A percentile compares a stretch with the other conserved stretches of the same genome.
These are phyloP conservation scores for Anastatus disparis DNA, from an alignment of 1,140 invertebrate species.

Conservation along the genomic window DNA sequence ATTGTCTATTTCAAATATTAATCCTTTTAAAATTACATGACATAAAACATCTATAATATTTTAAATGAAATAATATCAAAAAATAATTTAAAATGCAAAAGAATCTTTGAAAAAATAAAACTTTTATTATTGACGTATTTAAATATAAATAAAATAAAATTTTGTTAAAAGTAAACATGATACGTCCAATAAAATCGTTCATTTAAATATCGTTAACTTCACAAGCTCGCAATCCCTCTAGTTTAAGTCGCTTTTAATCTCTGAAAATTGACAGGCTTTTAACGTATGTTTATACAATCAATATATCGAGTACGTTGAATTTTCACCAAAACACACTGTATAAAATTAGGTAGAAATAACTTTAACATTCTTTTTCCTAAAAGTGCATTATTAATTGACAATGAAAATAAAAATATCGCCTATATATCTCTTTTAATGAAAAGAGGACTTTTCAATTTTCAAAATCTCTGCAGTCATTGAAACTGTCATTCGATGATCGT, in stretches of 20 bases:
- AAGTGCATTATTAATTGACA: conserved; percentile 1
- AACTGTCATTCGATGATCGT: conserved; percentile 27
- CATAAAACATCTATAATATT: no score
- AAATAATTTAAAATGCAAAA: no score
- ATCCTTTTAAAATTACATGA: no score
- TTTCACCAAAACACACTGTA: conserved; percentile 18
- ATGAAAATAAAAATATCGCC: background rate
- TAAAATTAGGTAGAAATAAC: conserved; percentile 19
- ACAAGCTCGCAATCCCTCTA: background rate
- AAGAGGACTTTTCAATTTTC: background rate
- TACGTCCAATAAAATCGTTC: background rate
- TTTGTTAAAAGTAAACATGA: background rate
- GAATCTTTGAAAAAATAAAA: no score
- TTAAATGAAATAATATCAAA: no score
- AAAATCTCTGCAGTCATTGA: background rate
- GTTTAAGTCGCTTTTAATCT: conserved; percentile 5
- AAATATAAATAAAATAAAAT: no score
- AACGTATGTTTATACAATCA: conserved; percentile 5
- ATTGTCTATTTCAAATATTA: no score
- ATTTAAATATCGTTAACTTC: background rate
- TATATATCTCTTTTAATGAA: conserved; percentile 1
- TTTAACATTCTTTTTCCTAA: background rate
- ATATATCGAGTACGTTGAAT: conserved; percentile 1
- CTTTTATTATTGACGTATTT: no score
- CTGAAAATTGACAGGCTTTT: conserved; percentile 30